A percentile compares a stretch with the other conserved stretches of the same genome.
Conservation (phyloP, 2,113 vertebrate genomes). For the Bubo bubo region DNA sequence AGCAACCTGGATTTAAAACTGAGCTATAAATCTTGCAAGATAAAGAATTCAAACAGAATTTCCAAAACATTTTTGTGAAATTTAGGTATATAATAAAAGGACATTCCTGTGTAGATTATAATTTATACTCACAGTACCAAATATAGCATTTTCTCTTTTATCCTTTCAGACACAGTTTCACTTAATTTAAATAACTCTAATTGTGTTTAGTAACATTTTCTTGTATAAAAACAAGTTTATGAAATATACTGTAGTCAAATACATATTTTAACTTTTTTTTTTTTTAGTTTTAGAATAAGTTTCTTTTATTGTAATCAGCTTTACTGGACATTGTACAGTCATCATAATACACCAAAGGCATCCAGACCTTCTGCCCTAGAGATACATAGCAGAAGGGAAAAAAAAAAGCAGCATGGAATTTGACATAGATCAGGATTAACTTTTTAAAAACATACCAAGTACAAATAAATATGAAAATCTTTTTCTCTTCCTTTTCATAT, state of each 20-base stretch:
- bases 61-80: not conserved
- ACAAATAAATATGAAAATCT: not conserved
- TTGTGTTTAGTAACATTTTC: not conserved
- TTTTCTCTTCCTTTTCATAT: not conserved
- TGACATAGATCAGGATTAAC: not conserved
- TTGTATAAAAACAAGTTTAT: not conserved
- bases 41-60: not conserved
- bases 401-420: not conserved
- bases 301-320: constrained; percentile 2
- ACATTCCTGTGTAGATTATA: not conserved
- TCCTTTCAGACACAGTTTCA: not conserved
- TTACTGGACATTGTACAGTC: not conserved
- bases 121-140: not conserved
- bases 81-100: not conserved
- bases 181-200: not conserved
- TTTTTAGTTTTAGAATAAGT: not conserved
- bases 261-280: not conserved
- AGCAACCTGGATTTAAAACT: not conserved
- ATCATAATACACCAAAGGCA: not conserved
- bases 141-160: not conserved
- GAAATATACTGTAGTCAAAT: not conserved
- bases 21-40: not conserved
- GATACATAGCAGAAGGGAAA: not conserved
- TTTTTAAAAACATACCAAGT: not conserved
- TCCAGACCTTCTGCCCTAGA: not conserved